These are phyloP conservation scores for Henricia sp. DNA, from an alignment of 53 echinoderm and acorn worm genomes.

Conservation along the genomic window DNA sequence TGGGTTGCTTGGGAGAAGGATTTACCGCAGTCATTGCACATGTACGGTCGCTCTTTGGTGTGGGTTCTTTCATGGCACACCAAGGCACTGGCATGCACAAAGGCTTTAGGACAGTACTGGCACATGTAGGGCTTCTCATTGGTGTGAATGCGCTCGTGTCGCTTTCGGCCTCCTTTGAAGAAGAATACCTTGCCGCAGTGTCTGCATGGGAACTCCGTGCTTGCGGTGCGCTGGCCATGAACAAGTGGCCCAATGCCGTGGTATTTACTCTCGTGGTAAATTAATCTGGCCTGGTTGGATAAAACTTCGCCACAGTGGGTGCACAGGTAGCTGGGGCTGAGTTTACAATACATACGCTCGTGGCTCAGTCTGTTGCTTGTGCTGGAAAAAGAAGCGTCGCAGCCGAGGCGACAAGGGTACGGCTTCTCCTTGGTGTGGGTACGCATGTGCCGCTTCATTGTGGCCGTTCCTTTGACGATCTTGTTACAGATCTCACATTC, in stretches of 20 bases:
- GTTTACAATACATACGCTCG: slow-evolving; percentile 53
- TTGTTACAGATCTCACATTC: slow-evolving; percentile 39
- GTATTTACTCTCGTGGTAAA: slow-evolving; percentile 52
- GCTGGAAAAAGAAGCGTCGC: slow-evolving; percentile 37
- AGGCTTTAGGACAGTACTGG: slow-evolving; percentile 59
- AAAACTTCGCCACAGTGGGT: slow-evolving; percentile 49
- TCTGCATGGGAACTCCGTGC: slow-evolving; percentile 41
- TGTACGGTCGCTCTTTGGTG: slow-evolving; percentile 46
- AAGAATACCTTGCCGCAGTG: slow-evolving; percentile 56
- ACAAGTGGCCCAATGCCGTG: slow-evolving; percentile 49
- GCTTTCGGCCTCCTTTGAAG: slow-evolving; percentile 53
- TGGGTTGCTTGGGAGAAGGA: slow-evolving; percentile 52
- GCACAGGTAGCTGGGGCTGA: slow-evolving; percentile 37
- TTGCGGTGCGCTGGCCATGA: slow-evolving; percentile 28
- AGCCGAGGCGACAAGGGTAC: slow-evolving; percentile 50
- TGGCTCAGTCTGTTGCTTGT: slow-evolving; percentile 60
- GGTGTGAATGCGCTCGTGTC: slow-evolving; percentile 48
- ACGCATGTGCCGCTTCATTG: slow-evolving; percentile 58
- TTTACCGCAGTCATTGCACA: slow-evolving; percentile 29
- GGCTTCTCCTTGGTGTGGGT: slow-evolving; percentile 60
- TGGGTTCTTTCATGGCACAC: slow-evolving; percentile 48
- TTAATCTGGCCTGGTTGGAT: slow-evolving; percentile 44
- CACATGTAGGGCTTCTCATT: slow-evolving; percentile 57
- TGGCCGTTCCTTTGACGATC: slow-evolving; percentile 50
- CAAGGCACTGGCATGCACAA: slow-evolving; percentile 51